Evolutionary conservation across 2,113 vertebrate genomes (phyloP).

Genomic region (Hippocampus guttulatus): DNA sequence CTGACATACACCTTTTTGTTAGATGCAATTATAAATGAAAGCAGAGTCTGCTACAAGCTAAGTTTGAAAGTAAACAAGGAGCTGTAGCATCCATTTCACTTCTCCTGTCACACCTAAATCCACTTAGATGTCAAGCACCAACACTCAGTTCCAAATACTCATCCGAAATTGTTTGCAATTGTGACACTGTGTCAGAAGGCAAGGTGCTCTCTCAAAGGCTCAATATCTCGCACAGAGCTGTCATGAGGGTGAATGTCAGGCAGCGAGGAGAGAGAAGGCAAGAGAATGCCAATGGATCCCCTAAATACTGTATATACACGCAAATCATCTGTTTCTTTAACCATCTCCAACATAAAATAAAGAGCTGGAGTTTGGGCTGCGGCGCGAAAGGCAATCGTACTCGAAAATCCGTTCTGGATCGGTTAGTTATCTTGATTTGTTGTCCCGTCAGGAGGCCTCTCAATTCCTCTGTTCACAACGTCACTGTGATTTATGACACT

Average conservation of each 20-base stretch:
- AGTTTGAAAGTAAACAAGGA: too few species aligned
- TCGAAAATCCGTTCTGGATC: slow-evolving; percentile 30
- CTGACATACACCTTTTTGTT: too few species aligned
- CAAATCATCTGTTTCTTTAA: slow-evolving; percentile 6
- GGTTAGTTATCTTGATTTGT: slow-evolving; percentile 58
- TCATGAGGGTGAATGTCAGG: slow-evolving; percentile 5
- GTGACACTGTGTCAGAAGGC: slow-evolving; percentile 28
- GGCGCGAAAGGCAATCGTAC: not conserved
- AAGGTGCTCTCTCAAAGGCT: slow-evolving; percentile 8
- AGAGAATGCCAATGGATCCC: slow-evolving; percentile 1
- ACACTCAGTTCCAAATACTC: too few species aligned
- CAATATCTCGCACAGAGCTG: slow-evolving; percentile 10
- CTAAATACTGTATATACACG: slow-evolving; percentile 16
- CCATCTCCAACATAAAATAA: slow-evolving; percentile 18
- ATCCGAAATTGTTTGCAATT: not conserved
- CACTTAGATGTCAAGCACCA: too few species aligned
- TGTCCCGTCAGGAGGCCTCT: slow-evolving; percentile 32
- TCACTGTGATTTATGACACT: slow-evolving; percentile 65
- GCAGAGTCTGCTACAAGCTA: too few species aligned
- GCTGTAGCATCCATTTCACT: too few species aligned
- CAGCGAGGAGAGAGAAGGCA: slow-evolving; percentile 17
- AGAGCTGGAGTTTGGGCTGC: not conserved
- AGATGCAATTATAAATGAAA: too few species aligned
- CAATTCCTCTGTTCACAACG: slow-evolving; percentile 52
- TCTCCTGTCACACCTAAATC: too few species aligned